These are phyloP conservation scores for Agonopterix arenella DNA, from an alignment of 2,888 invertebrate genomes.

Conservation along the genomic window DNA sequence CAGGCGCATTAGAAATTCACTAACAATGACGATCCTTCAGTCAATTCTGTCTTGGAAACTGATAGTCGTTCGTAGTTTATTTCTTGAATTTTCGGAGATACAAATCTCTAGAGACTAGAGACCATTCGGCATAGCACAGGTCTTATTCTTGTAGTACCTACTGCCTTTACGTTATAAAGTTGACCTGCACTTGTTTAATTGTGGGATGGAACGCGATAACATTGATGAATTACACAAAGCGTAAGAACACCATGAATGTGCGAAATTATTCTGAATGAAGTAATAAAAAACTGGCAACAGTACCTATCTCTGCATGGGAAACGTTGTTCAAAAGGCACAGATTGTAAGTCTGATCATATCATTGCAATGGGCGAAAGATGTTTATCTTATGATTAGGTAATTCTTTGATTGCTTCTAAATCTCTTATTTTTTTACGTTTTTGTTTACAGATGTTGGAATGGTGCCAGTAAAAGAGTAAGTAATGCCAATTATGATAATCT, in stretches of 20 bases:
- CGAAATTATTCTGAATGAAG: constrained; percentile 4
- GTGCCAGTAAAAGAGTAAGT: constrained; percentile 96
- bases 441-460: constrained; percentile 92
- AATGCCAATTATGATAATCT: constrained; percentile 7
- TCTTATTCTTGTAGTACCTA: no score
- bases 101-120: no score
- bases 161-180: neutral
- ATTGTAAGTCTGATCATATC: neutral
- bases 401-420: neutral
- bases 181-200: neutral
- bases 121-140: no score
- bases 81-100: no score
- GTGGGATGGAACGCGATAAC: neutral
- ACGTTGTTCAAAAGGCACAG: no score
- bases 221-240: neutral
- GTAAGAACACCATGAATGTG: constrained; percentile 1
- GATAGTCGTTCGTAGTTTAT: no score
- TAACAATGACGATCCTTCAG: no score
- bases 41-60: no score
- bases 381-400: neutral
- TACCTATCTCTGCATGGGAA: no score
- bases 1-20: no score
- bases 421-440: constrained; percentile 15
- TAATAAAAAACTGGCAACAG: constrained; percentile 1
- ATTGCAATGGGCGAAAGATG: neutral